Percentiles rank a stretch among this genome's conserved stretches.
Evolutionary conservation across 1,140 invertebrate genomes (phyloP).

Genomic region (Physella acuta): DNA sequence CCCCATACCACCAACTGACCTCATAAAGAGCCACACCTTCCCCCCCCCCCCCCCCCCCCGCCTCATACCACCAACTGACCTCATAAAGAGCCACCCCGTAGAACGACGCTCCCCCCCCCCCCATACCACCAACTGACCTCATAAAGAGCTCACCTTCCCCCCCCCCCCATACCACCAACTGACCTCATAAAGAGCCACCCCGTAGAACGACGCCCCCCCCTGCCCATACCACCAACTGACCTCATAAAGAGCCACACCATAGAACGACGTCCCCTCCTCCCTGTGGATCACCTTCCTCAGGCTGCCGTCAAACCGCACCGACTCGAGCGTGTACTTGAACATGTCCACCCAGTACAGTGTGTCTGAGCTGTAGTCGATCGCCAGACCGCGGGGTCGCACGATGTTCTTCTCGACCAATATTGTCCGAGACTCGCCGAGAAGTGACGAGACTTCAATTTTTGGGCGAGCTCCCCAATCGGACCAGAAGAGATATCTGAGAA

Average conservation of each 20-base stretch:
- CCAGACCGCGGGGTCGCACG: conserved; percentile 88
- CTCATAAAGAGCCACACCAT: conserved; percentile 44
- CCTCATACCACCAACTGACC: too few species aligned
- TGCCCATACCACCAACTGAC: too few species aligned
- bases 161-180: too few species aligned
- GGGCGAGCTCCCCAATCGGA: conserved; percentile 89
- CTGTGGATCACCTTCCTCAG: conserved; percentile 34
- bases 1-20: too few species aligned
- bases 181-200: too few species aligned
- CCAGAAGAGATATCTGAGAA: conserved; percentile 57
- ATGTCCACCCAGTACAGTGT: conserved; percentile 96
- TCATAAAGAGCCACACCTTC: too few species aligned
- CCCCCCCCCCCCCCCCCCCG: too few species aligned
- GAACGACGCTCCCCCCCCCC: too few species aligned
- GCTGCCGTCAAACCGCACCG: conserved; percentile 80
- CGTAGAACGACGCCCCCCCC: too few species aligned
- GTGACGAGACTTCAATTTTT: conserved; percentile 80
- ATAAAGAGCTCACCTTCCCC: too few species aligned
- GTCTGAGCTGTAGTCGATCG: conserved; percentile 89
- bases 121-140: too few species aligned
- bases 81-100: too few species aligned
- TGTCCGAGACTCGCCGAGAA: conserved; percentile 78
- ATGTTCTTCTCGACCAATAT: conserved; percentile 78
- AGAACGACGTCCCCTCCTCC: conserved; percentile 42
- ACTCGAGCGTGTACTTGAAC: conserved; percentile 88